phyloP scores from a whole-genome alignment of 2,797 vertebrate species.

The Streptopelia turtur region DNA sequence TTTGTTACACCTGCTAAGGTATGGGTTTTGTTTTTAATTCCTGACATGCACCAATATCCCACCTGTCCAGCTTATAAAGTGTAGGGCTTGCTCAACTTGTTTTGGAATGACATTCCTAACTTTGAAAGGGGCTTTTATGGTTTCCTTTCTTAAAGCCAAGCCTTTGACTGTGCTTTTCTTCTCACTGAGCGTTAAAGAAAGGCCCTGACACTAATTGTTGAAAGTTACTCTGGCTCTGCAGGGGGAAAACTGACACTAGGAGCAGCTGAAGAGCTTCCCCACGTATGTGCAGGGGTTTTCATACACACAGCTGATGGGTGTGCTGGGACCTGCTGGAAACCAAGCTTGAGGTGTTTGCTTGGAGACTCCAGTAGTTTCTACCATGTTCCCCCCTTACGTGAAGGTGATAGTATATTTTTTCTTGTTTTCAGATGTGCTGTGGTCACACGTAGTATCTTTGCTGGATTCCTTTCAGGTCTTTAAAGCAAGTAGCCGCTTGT shows the following conservation, averaged over 20 bases:
- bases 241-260: neutral
- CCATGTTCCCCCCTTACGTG: neutral
- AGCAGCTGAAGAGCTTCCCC: neutral
- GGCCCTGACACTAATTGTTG: neutral
- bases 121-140: slow-evolving; percentile 10
- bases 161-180: neutral
- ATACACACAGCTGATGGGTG: neutral
- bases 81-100: neutral
- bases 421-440: neutral
- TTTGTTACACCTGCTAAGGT: neutral
- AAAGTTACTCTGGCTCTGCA: neutral
- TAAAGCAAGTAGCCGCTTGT: neutral
- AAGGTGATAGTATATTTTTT: neutral
- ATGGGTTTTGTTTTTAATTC: neutral
- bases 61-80: neutral
- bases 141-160: neutral
- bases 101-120: neutral
- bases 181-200: neutral
- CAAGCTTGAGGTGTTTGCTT: neutral
- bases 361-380: neutral
- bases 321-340: neutral
- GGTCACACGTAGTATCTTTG: neutral
- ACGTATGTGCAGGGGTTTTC: rapidly evolving
- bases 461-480: neutral
- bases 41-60: neutral